A percentile compares a stretch with the other conserved stretches of the same genome.
Conservation (phyloP, 2,797 vertebrate genomes). For the Acestrorhynchus altus region DNA sequence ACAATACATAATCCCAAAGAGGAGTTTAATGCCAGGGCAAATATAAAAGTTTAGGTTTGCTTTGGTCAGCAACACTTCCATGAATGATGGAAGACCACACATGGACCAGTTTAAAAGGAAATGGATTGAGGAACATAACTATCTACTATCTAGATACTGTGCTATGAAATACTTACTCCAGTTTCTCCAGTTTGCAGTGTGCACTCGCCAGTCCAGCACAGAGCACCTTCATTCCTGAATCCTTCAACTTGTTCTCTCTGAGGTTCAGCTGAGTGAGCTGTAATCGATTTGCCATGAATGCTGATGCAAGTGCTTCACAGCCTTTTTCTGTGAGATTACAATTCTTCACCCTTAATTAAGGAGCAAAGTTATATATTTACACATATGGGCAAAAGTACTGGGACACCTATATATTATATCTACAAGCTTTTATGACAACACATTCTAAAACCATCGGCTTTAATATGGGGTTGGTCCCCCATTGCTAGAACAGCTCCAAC, state of each 20-base stretch:
- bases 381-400: neutral
- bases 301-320: conserved; percentile 6
- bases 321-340: conserved; percentile 4
- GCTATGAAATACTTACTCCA: neutral
- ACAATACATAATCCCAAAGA: too few relatives aligned
- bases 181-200: conserved; percentile 10
- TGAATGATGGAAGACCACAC: too few relatives aligned
- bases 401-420: neutral
- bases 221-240: conserved; percentile 10
- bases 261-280: conserved; percentile 10
- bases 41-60: too few relatives aligned
- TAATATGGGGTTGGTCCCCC: too few relatives aligned
- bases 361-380: neutral
- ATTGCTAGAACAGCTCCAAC: too few relatives aligned
- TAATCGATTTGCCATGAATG: neutral
- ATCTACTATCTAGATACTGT: neutral
- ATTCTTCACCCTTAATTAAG: neutral
- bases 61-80: too few relatives aligned
- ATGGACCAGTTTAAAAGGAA: too few relatives aligned
- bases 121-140: too few relatives aligned
- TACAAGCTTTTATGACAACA: too few relatives aligned
- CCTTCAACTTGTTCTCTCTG: conserved; percentile 16
- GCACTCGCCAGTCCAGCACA: conserved; percentile 2
- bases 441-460: too few relatives aligned
- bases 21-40: too few relatives aligned